Percentiles rank a stretch among this genome's conserved stretches.
Evolutionary conservation across 2,113 vertebrate species (phyloP).

Genomic region (Bucco capensis): DNA sequence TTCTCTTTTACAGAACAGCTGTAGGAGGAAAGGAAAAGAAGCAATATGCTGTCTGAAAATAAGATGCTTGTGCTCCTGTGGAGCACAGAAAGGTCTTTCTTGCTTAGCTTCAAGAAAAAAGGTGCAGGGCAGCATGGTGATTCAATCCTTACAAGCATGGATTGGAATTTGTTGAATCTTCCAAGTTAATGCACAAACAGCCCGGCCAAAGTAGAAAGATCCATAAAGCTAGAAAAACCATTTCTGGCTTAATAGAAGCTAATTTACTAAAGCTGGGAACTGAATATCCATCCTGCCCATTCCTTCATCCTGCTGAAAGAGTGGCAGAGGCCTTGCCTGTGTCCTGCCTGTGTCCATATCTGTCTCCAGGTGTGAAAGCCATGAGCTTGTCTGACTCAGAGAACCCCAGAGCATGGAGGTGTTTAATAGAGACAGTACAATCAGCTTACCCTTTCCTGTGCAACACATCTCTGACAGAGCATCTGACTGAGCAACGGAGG

Average conservation of each 20-base stretch:
- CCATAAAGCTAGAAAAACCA: background rate
- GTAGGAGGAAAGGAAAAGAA: background rate
- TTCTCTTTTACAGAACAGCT: background rate
- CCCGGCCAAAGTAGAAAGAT: background rate
- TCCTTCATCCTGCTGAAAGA: background rate
- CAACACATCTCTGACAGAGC: background rate
- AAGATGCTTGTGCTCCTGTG: background rate
- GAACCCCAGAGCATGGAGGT: background rate
- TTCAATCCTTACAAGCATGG: background rate
- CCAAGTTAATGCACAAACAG: background rate
- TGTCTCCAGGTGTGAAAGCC: background rate
- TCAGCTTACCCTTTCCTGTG: background rate
- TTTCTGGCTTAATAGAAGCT: background rate
- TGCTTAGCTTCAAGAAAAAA: background rate
- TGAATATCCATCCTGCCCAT: background rate
- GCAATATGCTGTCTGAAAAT: background rate
- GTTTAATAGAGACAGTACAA: background rate
- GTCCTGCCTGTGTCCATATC: fast-evolving
- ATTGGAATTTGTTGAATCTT: background rate
- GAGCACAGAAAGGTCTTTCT: background rate
- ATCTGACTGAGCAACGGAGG: background rate
- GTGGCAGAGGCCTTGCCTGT: background rate
- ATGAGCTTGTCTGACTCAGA: background rate
- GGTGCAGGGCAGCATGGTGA: background rate
- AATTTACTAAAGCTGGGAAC: background rate